Percentiles rank a stretch among this genome's conserved stretches.
Evolutionary conservation across 2,888 invertebrate genomes (phyloP).

Genomic region (Rotaria macrura): DNA sequence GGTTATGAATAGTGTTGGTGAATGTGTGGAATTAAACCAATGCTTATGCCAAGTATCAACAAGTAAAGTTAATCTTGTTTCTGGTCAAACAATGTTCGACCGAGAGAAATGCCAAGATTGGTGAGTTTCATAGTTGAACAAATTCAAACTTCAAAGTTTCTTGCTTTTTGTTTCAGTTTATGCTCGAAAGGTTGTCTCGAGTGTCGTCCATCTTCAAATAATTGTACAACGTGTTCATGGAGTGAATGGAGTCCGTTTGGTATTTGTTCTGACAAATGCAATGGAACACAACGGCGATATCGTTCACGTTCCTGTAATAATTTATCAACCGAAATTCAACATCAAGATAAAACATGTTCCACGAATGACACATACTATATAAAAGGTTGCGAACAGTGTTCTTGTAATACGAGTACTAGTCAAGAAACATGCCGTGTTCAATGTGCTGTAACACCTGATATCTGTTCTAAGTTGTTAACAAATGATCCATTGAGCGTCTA

Average conservation of each 20-base stretch:
- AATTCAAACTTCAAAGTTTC: no score
- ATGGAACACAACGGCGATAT: neutral
- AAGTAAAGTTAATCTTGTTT: neutral
- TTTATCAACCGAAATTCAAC: neutral
- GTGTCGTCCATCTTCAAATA: neutral
- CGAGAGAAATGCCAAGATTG: neutral
- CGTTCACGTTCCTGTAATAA: neutral
- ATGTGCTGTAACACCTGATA: neutral
- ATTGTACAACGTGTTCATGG: neutral
- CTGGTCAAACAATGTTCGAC: neutral
- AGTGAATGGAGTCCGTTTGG: neutral
- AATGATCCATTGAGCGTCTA: neutral
- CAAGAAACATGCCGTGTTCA: neutral
- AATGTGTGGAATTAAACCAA: neutral
- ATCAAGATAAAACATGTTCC: neutral
- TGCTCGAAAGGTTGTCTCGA: neutral
- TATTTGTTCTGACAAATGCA: neutral
- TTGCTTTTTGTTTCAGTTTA: neutral
- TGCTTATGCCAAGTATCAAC: neutral
- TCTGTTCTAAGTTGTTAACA: neutral
- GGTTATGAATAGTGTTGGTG: neutral
- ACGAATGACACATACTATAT: neutral
- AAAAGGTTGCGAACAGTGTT: neutral
- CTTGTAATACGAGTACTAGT: neutral
- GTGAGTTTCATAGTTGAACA: neutral